These are phyloP conservation scores for Arge pagana DNA, from an alignment of 2,888 invertebrate genomes.

Conservation along the genomic window DNA sequence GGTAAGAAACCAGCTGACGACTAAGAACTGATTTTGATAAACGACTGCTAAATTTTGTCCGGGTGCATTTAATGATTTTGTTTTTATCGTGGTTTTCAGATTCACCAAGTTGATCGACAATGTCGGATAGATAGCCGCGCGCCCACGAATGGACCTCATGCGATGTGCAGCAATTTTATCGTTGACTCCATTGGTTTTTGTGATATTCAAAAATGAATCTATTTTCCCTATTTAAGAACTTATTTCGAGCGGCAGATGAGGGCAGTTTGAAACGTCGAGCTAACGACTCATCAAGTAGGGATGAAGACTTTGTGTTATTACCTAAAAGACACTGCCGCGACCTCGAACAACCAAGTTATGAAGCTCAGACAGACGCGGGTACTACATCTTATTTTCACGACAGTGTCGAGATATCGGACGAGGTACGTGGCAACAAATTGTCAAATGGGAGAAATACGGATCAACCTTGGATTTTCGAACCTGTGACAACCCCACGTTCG, in stretches of 20 bases:
- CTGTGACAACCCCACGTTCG: background rate
- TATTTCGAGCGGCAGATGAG: conserved; percentile 45
- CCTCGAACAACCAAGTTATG: conserved; percentile 27
- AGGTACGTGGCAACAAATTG: conserved; percentile 21
- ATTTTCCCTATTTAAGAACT: conserved; percentile 43
- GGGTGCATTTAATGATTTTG: no score
- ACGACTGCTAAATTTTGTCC: no score
- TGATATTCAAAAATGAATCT: no score
- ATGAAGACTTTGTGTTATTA: conserved; percentile 30
- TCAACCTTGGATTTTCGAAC: background rate
- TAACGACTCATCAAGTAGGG: conserved; percentile 26
- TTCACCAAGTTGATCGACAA: no score
- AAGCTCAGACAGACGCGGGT: no score
- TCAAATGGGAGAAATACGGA: background rate
- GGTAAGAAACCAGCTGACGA: no score
- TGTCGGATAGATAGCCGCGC: no score
- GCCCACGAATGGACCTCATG: conserved; percentile 36
- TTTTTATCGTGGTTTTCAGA: no score
- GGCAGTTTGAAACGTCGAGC: conserved; percentile 42
- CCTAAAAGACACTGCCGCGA: conserved; percentile 39
- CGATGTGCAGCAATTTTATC: background rate
- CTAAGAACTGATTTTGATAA: no score
- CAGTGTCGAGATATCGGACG: conserved; percentile 32
- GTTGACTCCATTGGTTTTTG: no score
- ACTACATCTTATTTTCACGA: no score